Conservation (phyloP, 2,888 invertebrate species). For the Serripes groenlandicus region DNA sequence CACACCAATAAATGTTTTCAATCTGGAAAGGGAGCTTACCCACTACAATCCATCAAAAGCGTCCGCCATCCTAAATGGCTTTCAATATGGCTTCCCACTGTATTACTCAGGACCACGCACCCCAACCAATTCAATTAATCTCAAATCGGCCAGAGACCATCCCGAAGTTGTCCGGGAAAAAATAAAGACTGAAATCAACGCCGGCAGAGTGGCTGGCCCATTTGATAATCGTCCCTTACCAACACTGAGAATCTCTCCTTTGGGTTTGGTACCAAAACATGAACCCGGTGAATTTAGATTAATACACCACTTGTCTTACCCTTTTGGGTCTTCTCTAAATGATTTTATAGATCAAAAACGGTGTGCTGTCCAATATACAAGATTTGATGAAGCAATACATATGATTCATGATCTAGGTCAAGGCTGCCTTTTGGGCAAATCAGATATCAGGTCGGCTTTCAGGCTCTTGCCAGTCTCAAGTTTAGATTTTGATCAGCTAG, state of each 20-base stretch:
- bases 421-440: background rate
- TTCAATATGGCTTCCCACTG: constrained; percentile 42
- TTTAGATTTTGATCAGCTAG: constrained; percentile 31
- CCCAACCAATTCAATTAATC: constrained; percentile 40
- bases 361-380: constrained; percentile 21
- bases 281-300: constrained; percentile 33
- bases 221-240: constrained; percentile 14
- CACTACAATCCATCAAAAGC: too few species aligned
- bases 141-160: constrained; percentile 38
- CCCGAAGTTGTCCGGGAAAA: constrained; percentile 23
- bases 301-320: constrained; percentile 54
- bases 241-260: constrained; percentile 26
- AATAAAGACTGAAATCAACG: constrained; percentile 19
- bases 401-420: constrained; percentile 19
- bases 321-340: constrained; percentile 38
- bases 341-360: constrained; percentile 42
- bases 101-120: constrained; percentile 33
- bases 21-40: too few species aligned
- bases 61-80: constrained; percentile 25
- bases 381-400: constrained; percentile 13
- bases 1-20: too few species aligned
- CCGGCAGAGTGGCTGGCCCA: constrained; percentile 34
- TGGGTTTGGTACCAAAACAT: constrained; percentile 51
- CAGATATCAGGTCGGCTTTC: constrained; percentile 32
- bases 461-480: constrained; percentile 28